Conservation (phyloP, 1,140 invertebrate genomes). For the Harpegnathos saltator region DNA sequence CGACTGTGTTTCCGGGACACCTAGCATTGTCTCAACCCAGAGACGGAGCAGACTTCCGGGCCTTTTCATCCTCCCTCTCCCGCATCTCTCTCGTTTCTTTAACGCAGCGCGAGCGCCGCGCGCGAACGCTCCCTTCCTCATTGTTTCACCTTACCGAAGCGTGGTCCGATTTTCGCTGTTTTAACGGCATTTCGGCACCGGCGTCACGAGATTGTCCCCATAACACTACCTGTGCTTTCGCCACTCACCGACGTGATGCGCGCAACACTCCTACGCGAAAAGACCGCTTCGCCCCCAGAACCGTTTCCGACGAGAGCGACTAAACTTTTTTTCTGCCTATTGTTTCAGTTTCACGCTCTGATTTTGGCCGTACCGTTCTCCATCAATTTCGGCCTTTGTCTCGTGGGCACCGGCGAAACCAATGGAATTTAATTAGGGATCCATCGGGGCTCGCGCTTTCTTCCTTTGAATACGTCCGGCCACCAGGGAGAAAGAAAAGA, state of each 20-base stretch:
- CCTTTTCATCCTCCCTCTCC: too few species aligned
- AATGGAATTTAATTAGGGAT: constrained; percentile 72
- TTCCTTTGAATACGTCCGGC: constrained; percentile 42
- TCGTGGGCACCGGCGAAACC: constrained; percentile 63
- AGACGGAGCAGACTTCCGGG: too few species aligned
- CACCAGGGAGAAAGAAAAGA: constrained; percentile 24
- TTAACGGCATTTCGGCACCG: constrained; percentile 67
- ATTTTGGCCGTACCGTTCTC: constrained; percentile 60
- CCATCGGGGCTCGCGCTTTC: constrained; percentile 13
- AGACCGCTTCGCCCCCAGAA: constrained; percentile 12
- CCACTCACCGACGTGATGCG: constrained; percentile 66
- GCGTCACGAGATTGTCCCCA: constrained; percentile 29
- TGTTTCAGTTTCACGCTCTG: constrained; percentile 78
- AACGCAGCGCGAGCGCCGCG: too few species aligned
- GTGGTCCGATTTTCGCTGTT: constrained; percentile 59
- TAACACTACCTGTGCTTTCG: constrained; percentile 63
- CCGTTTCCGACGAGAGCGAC: constrained; percentile 55
- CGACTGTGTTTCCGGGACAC: constrained; percentile 54
- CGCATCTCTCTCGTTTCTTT: neutral
- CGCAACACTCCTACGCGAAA: constrained; percentile 30
- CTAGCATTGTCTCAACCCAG: constrained; percentile 76
- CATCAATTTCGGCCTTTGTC: constrained; percentile 63
- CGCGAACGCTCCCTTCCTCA: constrained; percentile 43
- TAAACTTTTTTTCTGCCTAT: constrained; percentile 71
- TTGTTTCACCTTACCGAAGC: constrained; percentile 46